Percentiles rank a stretch among this genome's conserved stretches.
phyloP scores from a whole-genome alignment of 2,888 invertebrate species.

The Nineta flava region DNA sequence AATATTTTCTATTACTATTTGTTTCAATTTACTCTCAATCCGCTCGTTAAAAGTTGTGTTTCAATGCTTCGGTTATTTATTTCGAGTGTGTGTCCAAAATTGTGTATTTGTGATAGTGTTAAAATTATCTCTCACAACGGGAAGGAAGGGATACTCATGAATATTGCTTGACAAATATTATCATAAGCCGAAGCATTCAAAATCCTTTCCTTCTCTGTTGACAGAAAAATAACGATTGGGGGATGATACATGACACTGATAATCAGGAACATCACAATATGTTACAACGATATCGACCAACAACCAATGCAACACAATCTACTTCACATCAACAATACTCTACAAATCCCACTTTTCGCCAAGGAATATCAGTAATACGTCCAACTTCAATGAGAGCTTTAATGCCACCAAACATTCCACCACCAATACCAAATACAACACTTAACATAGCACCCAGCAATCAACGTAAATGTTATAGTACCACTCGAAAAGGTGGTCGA shows the following conservation, averaged over 20 bases:
- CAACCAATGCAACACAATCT: conserved; percentile 11
- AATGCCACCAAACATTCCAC: conserved; percentile 1
- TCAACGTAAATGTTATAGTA: not conserved
- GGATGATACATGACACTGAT: conserved; percentile 20
- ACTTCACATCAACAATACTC: no score
- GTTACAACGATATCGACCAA: conserved; percentile 18
- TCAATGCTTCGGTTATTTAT: not conserved
- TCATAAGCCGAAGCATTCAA: conserved; percentile 9
- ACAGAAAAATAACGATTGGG: conserved; percentile 38
- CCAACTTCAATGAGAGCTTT: conserved; percentile 3
- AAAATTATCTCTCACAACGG: conserved; percentile 16
- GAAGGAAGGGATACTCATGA: conserved; percentile 21
- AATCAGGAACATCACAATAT: not conserved
- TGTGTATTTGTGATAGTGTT: conserved; percentile 4
- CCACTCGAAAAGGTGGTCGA: conserved; percentile 41
- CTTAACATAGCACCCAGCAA: not conserved
- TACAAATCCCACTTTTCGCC: conserved; percentile 3
- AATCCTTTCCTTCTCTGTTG: conserved; percentile 54
- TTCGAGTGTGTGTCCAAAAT: not conserved
- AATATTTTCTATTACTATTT: not conserved
- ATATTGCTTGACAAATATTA: conserved; percentile 4
- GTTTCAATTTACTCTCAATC: not conserved
- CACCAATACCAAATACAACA: not conserved
- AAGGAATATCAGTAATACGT: conserved; percentile 16
- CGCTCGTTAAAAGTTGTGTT: not conserved